Evolutionary conservation across 2,113 vertebrate species (phyloP).

Genomic region (Tetrax tetrax): DNA sequence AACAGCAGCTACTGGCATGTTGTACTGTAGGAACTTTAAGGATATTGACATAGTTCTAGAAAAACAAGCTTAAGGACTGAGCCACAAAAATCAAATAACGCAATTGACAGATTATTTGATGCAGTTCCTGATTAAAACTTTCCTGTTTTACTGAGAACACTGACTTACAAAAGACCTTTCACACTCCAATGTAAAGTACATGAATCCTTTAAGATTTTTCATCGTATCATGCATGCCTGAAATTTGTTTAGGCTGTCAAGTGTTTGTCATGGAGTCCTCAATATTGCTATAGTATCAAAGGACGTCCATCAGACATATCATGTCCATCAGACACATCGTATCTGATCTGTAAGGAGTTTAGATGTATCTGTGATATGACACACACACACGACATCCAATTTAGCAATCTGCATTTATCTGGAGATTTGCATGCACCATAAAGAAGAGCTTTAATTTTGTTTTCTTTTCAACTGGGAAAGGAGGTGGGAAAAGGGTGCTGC

Average conservation of each 20-base stretch:
- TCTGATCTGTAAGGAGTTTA: slow-evolving; percentile 30
- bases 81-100: slow-evolving; percentile 17
- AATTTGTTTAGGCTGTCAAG: slow-evolving; percentile 20
- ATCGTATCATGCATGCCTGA: neutral
- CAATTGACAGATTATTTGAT: neutral
- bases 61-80: slow-evolving; percentile 41
- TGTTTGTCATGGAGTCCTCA: neutral
- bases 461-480: slow-evolving; percentile 10
- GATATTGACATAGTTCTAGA: slow-evolving; percentile 24
- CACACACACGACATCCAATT: neutral
- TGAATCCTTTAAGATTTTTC: slow-evolving; percentile 16
- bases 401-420: slow-evolving; percentile 27
- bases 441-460: slow-evolving; percentile 44
- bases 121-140: neutral
- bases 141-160: neutral
- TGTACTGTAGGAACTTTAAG: neutral
- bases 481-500: neutral
- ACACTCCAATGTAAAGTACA: neutral
- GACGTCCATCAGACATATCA: slow-evolving; percentile 6
- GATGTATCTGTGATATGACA: neutral
- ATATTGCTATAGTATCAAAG: neutral
- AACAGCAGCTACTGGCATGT: neutral
- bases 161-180: slow-evolving; percentile 37
- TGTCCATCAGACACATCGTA: neutral
- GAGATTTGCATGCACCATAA: slow-evolving; percentile 39